Base-by-base conservation (phyloP, 2,888 invertebrate genomes). In the Macrophya annulata region DNA sequence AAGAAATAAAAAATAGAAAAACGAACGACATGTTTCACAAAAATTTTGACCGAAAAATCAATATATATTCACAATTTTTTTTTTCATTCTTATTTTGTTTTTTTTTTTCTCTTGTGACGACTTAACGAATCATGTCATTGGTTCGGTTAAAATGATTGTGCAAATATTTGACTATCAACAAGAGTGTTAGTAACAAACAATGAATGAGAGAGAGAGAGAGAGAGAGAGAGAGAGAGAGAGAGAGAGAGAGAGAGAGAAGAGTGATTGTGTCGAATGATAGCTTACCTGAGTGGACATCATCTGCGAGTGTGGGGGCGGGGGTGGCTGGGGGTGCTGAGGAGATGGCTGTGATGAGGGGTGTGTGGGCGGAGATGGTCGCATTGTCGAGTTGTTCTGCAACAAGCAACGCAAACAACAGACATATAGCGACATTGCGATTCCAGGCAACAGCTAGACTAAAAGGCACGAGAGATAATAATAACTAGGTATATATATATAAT, bases 321-420 rank as follows among this genome's bases (percentile, higher is more conserved):
- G 93, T 93, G 94, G 97, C 95, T 94, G 97, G 93, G 96, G 96
- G 95, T 96, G 95, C 94, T 95, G 96, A 93, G 97, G 97, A 94
- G 97, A 98, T 94, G 98, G 98, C 94, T 98, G 98, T 94, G 98
- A 98, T 90, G 98, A 98, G 93, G 98, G 97, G 91, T 97, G 97
- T 88, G 97, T 97, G 86, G 97, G 97, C 87, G 97, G 97, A 91
- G 97, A 97, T 91, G 97, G 97, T 94, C 97, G 96, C 94, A 97
- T 96, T 90, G 97, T 96, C 86, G 97, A 97, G 94, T 97, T 93
- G 92, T 93, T 97, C 95, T 95, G 94, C 92, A 94, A 95, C 93
- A 94, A 93, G 93, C 93, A 93, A 93, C 91, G 93, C 93, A 93
- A 93, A 93, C 93, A 91, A 92, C 93, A 92, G 92, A 93, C 92